Conservation (phyloP, 2,888 invertebrate species). For the Mystacides longicornis region DNA sequence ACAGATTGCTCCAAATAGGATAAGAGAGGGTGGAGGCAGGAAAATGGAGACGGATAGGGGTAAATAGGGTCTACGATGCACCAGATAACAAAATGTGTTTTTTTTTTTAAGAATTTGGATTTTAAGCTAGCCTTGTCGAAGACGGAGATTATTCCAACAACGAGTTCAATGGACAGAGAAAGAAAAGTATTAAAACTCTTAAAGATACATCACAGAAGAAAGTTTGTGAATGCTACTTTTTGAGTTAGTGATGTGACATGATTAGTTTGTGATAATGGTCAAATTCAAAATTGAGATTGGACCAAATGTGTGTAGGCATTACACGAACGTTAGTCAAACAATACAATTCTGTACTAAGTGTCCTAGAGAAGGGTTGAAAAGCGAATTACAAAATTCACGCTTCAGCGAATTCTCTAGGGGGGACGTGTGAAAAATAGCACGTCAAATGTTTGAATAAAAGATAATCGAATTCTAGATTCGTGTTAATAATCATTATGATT, state of each 20-base stretch:
- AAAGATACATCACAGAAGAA: background rate
- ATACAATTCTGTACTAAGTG: background rate
- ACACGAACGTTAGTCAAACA: background rate
- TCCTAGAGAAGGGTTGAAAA: slow-evolving; percentile 1
- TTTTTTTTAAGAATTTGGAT: too few relatives aligned
- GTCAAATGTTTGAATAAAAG: background rate
- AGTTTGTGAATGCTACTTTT: background rate
- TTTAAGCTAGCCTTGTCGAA: too few relatives aligned
- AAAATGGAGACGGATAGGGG: too few relatives aligned
- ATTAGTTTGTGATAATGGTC: background rate
- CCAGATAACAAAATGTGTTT: too few relatives aligned
- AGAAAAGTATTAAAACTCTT: background rate
- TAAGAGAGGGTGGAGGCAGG: too few relatives aligned
- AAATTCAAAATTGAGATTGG: background rate
- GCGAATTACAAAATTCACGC: background rate
- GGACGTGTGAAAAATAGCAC: background rate
- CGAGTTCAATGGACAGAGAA: too few relatives aligned
- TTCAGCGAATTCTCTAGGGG: background rate
- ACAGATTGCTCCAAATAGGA: too few relatives aligned
- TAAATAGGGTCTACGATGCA: too few relatives aligned
- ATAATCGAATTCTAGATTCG: slow-evolving; percentile 1
- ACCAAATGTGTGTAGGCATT: too few relatives aligned
- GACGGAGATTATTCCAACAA: too few relatives aligned
- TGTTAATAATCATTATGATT: too few relatives aligned
- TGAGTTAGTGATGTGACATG: background rate